phyloP scores from a whole-genome alignment of 2,797 vertebrate species.

The Acipenser oxyrinchus region DNA sequence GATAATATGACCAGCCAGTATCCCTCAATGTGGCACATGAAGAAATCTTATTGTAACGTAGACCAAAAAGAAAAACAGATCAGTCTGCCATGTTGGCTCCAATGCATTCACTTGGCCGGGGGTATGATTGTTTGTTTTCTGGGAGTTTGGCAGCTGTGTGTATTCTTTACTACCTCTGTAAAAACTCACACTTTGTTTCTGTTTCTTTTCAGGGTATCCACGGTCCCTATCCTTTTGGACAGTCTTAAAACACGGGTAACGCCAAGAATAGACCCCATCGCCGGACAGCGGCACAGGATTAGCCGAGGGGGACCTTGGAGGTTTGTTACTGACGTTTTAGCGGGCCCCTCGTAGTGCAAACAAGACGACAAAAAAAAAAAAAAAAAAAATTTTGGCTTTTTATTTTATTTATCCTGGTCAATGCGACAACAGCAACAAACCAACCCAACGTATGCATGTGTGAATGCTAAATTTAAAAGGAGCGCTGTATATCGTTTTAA shows the following conservation, averaged over 20 bases:
- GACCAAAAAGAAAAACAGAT: not conserved
- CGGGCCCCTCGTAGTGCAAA: constrained; percentile 51
- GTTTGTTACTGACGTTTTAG: constrained; percentile 67
- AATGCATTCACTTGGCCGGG: not conserved
- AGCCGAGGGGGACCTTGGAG: constrained; percentile 61
- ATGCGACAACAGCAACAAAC: constrained; percentile 38
- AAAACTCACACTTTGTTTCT: constrained; percentile 24
- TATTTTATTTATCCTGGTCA: constrained; percentile 26
- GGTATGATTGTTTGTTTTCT: not conserved
- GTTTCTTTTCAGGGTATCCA: constrained; percentile 81
- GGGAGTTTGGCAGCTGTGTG: not conserved
- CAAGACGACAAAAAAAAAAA: constrained; percentile 51
- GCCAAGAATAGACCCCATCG: constrained; percentile 48
- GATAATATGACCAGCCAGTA: too few species aligned
- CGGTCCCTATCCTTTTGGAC: constrained; percentile 93
- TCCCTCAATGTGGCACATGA: too few species aligned
- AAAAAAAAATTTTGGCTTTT: constrained; percentile 37
- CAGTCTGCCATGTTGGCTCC: not conserved
- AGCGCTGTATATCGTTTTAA: constrained; percentile 62
- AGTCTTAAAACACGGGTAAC: constrained; percentile 83
- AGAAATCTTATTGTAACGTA: not conserved
- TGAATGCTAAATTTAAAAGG: constrained; percentile 76
- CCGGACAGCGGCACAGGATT: constrained; percentile 33
- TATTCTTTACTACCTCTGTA: constrained; percentile 5
- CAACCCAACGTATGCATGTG: constrained; percentile 72